These are phyloP conservation scores for Oenanthe oenanthe DNA, from an alignment of 2,113 vertebrate species.

Conservation along the genomic window DNA sequence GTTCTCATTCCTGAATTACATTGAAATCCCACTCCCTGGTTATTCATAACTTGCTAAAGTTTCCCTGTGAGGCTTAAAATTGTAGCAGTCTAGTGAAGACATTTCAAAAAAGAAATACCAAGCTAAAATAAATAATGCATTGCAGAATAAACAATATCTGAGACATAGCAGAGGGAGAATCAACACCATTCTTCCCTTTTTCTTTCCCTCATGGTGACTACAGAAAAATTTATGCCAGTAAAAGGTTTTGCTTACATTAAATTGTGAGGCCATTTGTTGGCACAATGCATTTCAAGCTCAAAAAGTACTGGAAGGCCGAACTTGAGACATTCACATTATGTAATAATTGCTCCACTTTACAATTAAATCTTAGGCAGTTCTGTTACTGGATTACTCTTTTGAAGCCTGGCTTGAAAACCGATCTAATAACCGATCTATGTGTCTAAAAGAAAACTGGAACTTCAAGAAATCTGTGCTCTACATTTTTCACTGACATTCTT, in stretches of 20 bases:
- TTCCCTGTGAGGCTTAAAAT: slow-evolving; percentile 45
- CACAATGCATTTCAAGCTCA: not conserved
- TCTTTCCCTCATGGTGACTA: not conserved
- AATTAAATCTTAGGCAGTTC: not conserved
- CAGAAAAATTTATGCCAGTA: slow-evolving; percentile 10
- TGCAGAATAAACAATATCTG: slow-evolving; percentile 40
- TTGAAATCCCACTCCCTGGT: slow-evolving; percentile 64
- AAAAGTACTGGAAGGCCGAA: not conserved
- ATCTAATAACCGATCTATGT: not conserved
- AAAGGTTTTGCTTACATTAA: slow-evolving; percentile 22
- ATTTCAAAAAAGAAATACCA: slow-evolving; percentile 28
- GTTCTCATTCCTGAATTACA: slow-evolving; percentile 66
- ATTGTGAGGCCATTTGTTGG: not conserved
- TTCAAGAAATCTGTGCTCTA: not conserved
- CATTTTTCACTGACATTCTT: not conserved
- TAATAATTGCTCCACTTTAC: not conserved
- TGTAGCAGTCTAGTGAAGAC: not conserved
- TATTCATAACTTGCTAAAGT: slow-evolving; percentile 45
- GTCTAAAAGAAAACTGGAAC: not conserved
- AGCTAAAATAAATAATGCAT: slow-evolving; percentile 41
- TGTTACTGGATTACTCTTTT: not conserved
- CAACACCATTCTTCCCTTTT: not conserved
- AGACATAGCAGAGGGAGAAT: not conserved
- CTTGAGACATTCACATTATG: not conserved
- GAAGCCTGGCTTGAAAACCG: not conserved